These are phyloP conservation scores for Misgurnus anguillicaudatus DNA, from an alignment of 2,113 vertebrate genomes.

Conservation along the genomic window DNA sequence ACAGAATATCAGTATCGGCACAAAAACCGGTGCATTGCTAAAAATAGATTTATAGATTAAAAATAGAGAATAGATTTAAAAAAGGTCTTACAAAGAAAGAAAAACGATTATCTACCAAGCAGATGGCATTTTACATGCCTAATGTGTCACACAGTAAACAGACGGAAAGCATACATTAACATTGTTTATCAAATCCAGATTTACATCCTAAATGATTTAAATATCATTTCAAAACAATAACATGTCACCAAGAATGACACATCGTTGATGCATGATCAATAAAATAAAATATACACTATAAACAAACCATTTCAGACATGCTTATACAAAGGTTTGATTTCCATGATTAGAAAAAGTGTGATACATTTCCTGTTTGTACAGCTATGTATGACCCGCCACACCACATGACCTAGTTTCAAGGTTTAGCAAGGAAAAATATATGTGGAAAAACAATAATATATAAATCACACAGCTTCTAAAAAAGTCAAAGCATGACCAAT, in stretches of 20 bases:
- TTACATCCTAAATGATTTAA: too few relatives aligned
- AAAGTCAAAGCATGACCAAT: neutral
- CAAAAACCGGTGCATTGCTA: too few relatives aligned
- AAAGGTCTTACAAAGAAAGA: too few relatives aligned
- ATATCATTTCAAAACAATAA: neutral
- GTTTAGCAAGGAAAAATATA: neutral
- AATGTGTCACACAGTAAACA: too few relatives aligned
- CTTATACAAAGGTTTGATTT: neutral
- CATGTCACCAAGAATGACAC: neutral
- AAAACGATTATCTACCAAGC: too few relatives aligned
- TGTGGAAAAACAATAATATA: neutral
- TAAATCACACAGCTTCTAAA: neutral
- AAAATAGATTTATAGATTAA: too few relatives aligned
- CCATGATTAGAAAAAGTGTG: neutral
- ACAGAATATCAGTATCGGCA: too few relatives aligned
- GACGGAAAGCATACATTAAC: too few relatives aligned
- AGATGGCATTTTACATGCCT: too few relatives aligned
- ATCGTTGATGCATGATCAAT: neutral
- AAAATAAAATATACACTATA: conserved; percentile 7
- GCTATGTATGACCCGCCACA: neutral
- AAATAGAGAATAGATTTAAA: too few relatives aligned
- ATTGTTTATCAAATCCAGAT: too few relatives aligned
- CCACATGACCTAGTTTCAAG: neutral
- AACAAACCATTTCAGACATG: neutral
- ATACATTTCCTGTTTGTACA: neutral